Percentiles rank a stretch among this genome's conserved stretches.
These are phyloP conservation scores for Epinephelus moara DNA, from an alignment of 2,113 vertebrate genomes.

Conservation along the genomic window DNA sequence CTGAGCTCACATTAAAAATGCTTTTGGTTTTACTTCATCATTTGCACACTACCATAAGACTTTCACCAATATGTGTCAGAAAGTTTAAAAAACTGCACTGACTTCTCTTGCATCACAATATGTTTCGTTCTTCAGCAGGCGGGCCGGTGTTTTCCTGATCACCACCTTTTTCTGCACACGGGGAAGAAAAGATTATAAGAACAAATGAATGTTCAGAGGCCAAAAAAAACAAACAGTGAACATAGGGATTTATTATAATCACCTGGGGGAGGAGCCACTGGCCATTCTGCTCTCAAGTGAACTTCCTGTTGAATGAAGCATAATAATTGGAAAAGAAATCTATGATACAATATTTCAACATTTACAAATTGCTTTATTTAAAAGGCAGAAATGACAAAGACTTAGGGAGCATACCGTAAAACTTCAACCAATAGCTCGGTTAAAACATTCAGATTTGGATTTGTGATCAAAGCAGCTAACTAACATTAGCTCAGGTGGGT, in stretches of 20 bases:
- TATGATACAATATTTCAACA: no score
- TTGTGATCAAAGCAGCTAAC: no score
- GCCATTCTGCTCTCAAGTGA: conserved; percentile 5
- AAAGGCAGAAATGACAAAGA: background rate
- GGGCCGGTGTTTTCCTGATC: background rate
- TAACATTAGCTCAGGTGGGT: no score
- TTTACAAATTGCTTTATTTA: no score
- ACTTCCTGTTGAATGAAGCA: conserved; percentile 40
- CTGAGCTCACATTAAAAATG: background rate
- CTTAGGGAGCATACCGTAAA: background rate
- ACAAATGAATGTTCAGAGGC: background rate
- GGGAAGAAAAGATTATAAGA: background rate
- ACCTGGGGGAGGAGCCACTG: conserved; percentile 26
- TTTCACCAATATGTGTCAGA: background rate
- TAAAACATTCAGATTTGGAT: no score
- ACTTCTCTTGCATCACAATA: background rate
- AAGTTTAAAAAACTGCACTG: no score
- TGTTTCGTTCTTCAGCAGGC: background rate
- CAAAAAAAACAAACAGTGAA: background rate
- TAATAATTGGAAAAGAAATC: no score
- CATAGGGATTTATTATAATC: background rate
- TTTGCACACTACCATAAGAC: background rate
- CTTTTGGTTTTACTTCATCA: no score
- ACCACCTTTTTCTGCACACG: conserved; percentile 19
- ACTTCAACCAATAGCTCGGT: no score